phyloP scores from a whole-genome alignment of 2,888 invertebrate species.

The Athalia circularis region DNA sequence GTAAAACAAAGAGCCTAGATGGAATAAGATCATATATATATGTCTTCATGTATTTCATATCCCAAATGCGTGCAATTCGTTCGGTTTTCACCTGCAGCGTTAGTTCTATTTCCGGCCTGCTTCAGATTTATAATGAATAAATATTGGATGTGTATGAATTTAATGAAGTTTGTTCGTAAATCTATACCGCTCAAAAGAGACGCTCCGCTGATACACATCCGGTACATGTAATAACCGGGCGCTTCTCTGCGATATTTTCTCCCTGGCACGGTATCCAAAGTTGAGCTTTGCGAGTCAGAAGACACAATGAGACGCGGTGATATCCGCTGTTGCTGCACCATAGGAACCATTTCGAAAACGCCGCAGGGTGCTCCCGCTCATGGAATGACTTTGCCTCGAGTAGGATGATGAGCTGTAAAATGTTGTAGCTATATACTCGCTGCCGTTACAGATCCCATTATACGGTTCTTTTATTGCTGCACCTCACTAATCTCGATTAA shows the following conservation, averaged over 20 bases:
- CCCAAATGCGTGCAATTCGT: too few species aligned
- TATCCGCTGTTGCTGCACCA: slow-evolving; percentile 27
- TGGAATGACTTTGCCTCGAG: slow-evolving; percentile 45
- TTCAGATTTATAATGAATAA: too few species aligned
- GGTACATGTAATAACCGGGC: not conserved
- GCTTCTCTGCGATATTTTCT: not conserved
- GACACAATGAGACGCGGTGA: slow-evolving; percentile 10
- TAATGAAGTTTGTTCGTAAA: too few species aligned
- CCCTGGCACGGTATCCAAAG: not conserved
- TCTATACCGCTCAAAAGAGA: too few species aligned
- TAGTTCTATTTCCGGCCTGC: too few species aligned
- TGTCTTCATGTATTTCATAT: not conserved
- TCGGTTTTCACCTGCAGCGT: too few species aligned
- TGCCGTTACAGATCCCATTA: slow-evolving; percentile 46
- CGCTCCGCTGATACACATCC: too few species aligned
- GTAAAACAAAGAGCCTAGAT: not conserved
- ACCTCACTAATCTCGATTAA: slow-evolving; percentile 58
- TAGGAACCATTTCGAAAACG: slow-evolving; percentile 44
- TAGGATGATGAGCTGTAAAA: slow-evolving; percentile 47
- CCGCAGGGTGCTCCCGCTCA: slow-evolving; percentile 42
- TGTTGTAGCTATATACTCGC: slow-evolving; percentile 24
- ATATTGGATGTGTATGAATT: too few species aligned
- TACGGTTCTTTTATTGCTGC: slow-evolving; percentile 49
- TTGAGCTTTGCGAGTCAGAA: slow-evolving; percentile 30
- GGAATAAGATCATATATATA: too few species aligned